phyloP scores from a whole-genome alignment of 2,113 vertebrate genomes.

The Sclerurus mexicanus region DNA sequence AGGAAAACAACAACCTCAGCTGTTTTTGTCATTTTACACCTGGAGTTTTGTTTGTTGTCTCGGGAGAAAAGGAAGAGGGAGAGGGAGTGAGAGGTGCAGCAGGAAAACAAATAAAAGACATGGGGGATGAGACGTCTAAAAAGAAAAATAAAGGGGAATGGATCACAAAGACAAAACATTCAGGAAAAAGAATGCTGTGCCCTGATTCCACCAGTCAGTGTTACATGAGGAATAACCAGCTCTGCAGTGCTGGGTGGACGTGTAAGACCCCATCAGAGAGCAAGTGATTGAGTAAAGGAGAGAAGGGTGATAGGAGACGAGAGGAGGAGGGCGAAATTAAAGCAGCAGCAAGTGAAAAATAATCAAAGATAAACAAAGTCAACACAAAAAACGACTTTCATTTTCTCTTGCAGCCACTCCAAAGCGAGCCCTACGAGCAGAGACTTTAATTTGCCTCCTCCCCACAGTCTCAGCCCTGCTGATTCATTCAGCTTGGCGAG shows the following conservation, averaged over 20 bases:
- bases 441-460: conserved; percentile 46
- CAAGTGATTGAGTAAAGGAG: neutral
- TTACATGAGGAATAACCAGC: neutral
- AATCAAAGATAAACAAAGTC: conserved; percentile 41
- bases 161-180: neutral
- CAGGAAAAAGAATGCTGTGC: neutral
- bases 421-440: neutral
- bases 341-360: neutral
- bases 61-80: neutral
- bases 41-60: neutral
- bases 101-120: neutral
- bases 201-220: neutral
- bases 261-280: neutral
- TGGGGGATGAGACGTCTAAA: neutral
- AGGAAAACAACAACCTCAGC: neutral
- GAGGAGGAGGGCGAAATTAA: neutral
- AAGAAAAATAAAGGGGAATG: neutral
- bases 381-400: conserved; percentile 15
- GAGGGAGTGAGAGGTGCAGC: neutral
- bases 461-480: neutral
- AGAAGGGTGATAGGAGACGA: neutral
- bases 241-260: neutral
- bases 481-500: neutral
- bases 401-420: conserved; percentile 1
- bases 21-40: neutral